Conservation (phyloP, 2,797 vertebrate species). For the Manis javanica region DNA sequence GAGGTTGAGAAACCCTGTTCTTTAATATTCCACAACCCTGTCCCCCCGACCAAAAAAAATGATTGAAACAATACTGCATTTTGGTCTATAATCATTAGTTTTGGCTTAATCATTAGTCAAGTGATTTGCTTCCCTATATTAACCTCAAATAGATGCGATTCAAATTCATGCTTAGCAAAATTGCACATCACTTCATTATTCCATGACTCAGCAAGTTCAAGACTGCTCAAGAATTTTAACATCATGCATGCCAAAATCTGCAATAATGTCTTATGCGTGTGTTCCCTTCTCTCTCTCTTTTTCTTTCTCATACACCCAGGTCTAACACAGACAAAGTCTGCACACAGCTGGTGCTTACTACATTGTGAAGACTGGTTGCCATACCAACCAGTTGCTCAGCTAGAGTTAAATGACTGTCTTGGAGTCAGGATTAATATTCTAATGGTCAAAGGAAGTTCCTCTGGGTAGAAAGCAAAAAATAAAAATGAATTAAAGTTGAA, state of each 20-base stretch:
- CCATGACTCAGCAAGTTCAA: not conserved
- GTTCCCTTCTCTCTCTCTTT: not conserved
- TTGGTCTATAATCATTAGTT: not conserved
- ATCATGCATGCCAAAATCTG: not conserved
- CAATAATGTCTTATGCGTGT: not conserved
- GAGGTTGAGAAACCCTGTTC: not conserved
- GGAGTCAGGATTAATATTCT: not conserved
- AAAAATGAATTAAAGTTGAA: not conserved
- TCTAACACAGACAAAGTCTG: not conserved
- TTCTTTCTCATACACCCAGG: not conserved
- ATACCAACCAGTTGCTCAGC: not conserved
- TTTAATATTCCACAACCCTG: not conserved
- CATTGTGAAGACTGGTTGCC: not conserved
- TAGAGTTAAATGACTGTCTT: not conserved
- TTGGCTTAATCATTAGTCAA: not conserved
- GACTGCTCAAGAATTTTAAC: constrained; percentile 10
- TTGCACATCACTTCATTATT: not conserved
- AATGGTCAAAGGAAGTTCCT: not conserved
- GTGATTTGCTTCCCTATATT: not conserved
- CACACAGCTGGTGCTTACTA: not conserved
- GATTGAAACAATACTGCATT: not conserved
- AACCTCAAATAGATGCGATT: not conserved
- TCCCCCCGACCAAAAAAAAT: too few relatives aligned
- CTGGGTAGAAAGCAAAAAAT: not conserved
- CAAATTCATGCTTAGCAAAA: constrained; percentile 16